These are phyloP conservation scores for Callyntrura sp. DNA, from an alignment of 2,888 invertebrate genomes.

Conservation along the genomic window DNA sequence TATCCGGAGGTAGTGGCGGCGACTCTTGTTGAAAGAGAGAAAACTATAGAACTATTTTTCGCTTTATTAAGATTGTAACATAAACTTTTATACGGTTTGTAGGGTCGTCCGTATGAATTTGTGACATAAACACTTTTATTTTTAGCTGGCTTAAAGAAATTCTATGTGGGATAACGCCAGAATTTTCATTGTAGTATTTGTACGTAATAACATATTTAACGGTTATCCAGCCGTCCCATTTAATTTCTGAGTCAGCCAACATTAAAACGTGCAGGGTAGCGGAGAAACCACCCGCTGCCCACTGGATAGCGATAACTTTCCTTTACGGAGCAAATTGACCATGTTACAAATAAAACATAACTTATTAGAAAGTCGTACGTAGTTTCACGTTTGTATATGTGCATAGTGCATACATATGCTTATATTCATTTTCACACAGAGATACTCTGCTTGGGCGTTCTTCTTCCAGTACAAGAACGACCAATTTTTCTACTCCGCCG, in stretches of 20 bases:
- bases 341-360: conserved; percentile 28
- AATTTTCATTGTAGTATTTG: neutral
- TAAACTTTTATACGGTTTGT: neutral
- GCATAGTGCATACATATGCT: neutral
- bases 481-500: neutral
- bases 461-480: too few relatives aligned
- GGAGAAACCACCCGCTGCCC: conserved; percentile 22
- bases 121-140: conserved; percentile 23
- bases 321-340: conserved; percentile 58
- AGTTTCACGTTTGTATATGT: neutral
- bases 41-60: neutral
- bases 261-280: conserved; percentile 15
- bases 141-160: conserved; percentile 21
- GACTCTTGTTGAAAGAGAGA: neutral
- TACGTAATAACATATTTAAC: conserved; percentile 2
- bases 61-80: neutral
- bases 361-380: neutral
- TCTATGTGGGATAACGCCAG: neutral
- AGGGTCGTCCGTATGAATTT: neutral
- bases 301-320: conserved; percentile 45
- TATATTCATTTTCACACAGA: neutral
- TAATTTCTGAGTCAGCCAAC: conserved; percentile 45
- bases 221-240: conserved; percentile 35
- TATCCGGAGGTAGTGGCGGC: conserved; percentile 55
- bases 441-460: neutral